Evolutionary conservation across 2,888 invertebrate species (phyloP).

Genomic region (Molorchus minor): DNA sequence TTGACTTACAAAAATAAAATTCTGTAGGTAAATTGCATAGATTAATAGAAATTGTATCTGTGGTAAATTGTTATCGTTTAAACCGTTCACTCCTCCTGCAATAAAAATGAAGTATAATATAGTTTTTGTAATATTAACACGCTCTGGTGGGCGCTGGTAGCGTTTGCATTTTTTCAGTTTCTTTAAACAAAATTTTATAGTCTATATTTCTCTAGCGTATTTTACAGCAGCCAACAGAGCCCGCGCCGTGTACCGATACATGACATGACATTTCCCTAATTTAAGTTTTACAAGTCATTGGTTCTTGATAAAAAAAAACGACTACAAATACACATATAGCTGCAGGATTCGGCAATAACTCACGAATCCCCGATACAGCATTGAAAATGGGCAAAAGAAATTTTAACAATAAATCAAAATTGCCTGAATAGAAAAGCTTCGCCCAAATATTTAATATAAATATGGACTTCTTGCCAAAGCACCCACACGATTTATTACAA

Average conservation of each 20-base stretch:
- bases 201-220: not conserved
- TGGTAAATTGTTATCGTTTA: too few relatives aligned
- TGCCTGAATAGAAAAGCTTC: not conserved
- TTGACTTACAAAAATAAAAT: too few relatives aligned
- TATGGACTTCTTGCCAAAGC: not conserved
- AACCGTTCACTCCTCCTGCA: not conserved
- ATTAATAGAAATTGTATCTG: too few relatives aligned
- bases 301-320: not conserved
- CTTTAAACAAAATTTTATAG: not conserved
- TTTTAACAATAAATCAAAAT: slow-evolving; percentile 6
- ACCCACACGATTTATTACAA: too few relatives aligned
- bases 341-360: not conserved
- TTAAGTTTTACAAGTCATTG: slow-evolving; percentile 9
- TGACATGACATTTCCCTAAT: not conserved
- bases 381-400: not conserved
- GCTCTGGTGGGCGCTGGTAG: not conserved
- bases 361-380: not conserved
- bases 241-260: not conserved
- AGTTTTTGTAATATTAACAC: not conserved
- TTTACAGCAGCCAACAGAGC: not conserved
- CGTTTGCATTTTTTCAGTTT: not conserved
- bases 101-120: not conserved
- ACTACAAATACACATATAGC: not conserved
- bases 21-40: too few relatives aligned
- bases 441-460: not conserved